Evolutionary conservation across 2,113 vertebrate genomes (phyloP), one percentile per base, ranked within the genome.

Genomic region (Hippocampus guttulatus): DNA sequence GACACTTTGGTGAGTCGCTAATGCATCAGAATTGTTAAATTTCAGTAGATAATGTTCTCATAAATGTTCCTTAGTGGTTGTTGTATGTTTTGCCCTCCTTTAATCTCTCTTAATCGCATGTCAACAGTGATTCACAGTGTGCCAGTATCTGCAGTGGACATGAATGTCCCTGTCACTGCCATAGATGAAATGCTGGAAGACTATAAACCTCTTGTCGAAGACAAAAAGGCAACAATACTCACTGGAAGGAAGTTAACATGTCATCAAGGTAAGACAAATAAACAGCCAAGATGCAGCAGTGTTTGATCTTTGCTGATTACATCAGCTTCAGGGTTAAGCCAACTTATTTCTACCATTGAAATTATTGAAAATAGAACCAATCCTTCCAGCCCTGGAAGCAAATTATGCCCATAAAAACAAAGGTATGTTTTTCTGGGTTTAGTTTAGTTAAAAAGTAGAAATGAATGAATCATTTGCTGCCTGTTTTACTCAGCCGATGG

Each of bases 141-240:
- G 6, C 75, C 86, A 0, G 55, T 88, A 25, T 82, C 88, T 40
- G 77, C 91, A 14, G 78, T 90, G 62, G 83, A 88, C n/a, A n/a
- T 87, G 84, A 76, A 92, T 27, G 92, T 98, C 81, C 97, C 97
- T 27, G 94, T 99, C 70, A 98, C 97, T 2, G 86, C 95, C 64
- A 98, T 98, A 52, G 95, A 97, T 78, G 94, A 95, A 80, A 86
- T 92, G 74, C 81, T 90, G 61, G 92, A 93, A 68, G 76, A 90
- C 30, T 81, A 82, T 70, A 76, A 25, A 20, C 69, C 3, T 60
- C 75, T 77, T 27, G 52, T 68, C 18, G 55, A 51, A 21, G 75
- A 81, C 81, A 78, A 75, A 43, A 78, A 84, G 61, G 81, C 84
- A 67, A 78, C 52, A 74, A 14, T 58, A 21, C 55, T 55, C 5